Evolutionary conservation across 2,888 invertebrate genomes (phyloP).

Genomic region (Hydraecia micacea): DNA sequence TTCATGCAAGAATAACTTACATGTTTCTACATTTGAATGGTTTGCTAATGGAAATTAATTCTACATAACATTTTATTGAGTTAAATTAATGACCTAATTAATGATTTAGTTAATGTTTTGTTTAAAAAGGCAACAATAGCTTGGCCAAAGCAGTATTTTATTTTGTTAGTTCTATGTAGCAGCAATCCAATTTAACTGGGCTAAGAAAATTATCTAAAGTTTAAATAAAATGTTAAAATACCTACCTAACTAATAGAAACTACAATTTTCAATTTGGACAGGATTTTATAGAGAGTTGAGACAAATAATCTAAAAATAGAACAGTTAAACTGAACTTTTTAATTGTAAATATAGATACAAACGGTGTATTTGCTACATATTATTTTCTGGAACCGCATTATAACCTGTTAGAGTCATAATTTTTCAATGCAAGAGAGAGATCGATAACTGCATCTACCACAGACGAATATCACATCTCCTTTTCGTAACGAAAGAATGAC

Average conservation of each 20-base stretch:
- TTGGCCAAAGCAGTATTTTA: slow-evolving; percentile 49
- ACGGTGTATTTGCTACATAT: neutral
- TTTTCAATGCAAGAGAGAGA: neutral
- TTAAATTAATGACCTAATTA: slow-evolving; percentile 11
- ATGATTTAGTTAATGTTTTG: slow-evolving; percentile 15
- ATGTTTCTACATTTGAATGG: slow-evolving; percentile 21
- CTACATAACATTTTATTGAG: neutral
- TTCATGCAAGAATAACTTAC: slow-evolving; percentile 51
- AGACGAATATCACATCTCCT: neutral
- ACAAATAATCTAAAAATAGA: neutral
- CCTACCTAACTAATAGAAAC: neutral
- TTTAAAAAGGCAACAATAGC: slow-evolving; percentile 45
- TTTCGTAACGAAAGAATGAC: neutral
- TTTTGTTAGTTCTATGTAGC: slow-evolving; percentile 39
- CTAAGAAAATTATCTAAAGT: slow-evolving; percentile 19
- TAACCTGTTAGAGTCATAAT: neutral
- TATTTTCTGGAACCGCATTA: neutral
- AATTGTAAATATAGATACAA: neutral
- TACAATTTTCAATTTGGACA: neutral
- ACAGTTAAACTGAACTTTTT: neutral
- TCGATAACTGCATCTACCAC: neutral
- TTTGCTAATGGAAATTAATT: slow-evolving; percentile 26
- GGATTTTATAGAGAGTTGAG: neutral
- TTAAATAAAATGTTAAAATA: slow-evolving; percentile 16
- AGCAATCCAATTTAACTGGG: slow-evolving; percentile 53